phyloP scores from a whole-genome alignment of 2,888 invertebrate species.

The Xylota segnis region DNA sequence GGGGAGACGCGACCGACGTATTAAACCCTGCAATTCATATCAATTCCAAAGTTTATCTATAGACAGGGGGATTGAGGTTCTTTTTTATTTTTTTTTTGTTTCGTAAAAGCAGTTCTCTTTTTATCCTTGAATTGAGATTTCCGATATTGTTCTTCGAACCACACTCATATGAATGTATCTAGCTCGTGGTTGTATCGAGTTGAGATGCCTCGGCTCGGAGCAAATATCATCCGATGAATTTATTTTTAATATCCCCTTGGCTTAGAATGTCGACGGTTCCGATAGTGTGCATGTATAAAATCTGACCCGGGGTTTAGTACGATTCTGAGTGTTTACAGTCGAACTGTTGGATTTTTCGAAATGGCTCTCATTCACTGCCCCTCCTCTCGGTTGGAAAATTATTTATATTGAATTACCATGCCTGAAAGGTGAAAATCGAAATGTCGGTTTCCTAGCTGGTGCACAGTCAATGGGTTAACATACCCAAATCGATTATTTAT shows the following conservation, averaged over 20 bases:
- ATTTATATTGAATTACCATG: too few relatives aligned
- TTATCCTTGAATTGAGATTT: too few relatives aligned
- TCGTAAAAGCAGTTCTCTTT: not conserved
- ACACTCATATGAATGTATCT: too few relatives aligned
- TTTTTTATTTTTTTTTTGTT: not conserved
- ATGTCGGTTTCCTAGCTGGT: too few relatives aligned
- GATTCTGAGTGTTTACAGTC: not conserved
- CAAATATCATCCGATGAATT: not conserved
- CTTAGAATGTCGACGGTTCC: not conserved
- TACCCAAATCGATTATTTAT: not conserved
- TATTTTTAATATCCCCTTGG: not conserved
- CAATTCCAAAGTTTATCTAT: not conserved
- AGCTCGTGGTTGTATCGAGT: not conserved
- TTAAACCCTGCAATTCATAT: constrained; percentile 19
- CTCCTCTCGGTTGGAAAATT: too few relatives aligned
- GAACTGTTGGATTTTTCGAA: not conserved
- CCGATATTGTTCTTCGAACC: not conserved
- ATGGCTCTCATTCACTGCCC: not conserved
- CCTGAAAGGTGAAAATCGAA: too few relatives aligned
- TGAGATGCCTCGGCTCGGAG: too few relatives aligned
- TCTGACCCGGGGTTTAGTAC: not conserved
- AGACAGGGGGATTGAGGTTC: not conserved
- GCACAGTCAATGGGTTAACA: too few relatives aligned
- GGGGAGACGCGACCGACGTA: not conserved
- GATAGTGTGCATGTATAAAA: not conserved